Evolutionary conservation across 2,888 invertebrate species (phyloP), one percentile per base, ranked within the genome.

Genomic region (Lepidonotus clava): DNA sequence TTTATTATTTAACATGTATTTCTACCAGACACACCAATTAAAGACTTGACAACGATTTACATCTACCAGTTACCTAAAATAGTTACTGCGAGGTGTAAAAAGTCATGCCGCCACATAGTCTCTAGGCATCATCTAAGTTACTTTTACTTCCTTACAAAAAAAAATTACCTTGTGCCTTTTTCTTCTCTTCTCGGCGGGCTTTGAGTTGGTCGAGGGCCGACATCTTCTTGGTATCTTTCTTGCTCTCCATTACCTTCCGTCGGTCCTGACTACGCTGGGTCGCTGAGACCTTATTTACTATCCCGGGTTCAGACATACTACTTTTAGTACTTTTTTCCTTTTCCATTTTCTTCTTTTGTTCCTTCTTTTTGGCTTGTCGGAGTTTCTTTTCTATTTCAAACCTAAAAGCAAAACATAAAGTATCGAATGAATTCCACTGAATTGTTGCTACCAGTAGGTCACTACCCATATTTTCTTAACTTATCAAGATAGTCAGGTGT

Each of bases 361-460:
- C 97, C 83, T 96, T 96, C 90, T 96, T 97, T 90, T 96, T 96
- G 0, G 97, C 98, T 89, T 97, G 95, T 36, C 97, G 96, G 0
- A 99, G 95, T 93, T 98, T 98, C 88, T 98, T 96, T 93, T 99
- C 98, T 87, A 99, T 98, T 94, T 99, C 98, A 96, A 98, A 96
- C 96, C 97, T 96, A 5, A 80, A 66, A 66, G 6, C 14, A 66
- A 66, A 66, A 66, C 66, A 66, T 11, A 51, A 66, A 14, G 24
- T 28, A 66, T 66, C 6, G 18, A 46, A 11, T 46, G 8, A 46
- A 46, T 46, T 11, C 8, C 18, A 46, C 8, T 46, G 46, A 11
- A 46, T 18, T 46, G n/a, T n/a, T n/a, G n/a, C n/a, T n/a, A n/a
- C n/a, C n/a, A n/a, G n/a, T n/a, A n/a, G n/a, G n/a, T n/a, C n/a